Base-by-base conservation (phyloP, 2,113 vertebrate genomes). In the Eonycteris spelaea region DNA sequence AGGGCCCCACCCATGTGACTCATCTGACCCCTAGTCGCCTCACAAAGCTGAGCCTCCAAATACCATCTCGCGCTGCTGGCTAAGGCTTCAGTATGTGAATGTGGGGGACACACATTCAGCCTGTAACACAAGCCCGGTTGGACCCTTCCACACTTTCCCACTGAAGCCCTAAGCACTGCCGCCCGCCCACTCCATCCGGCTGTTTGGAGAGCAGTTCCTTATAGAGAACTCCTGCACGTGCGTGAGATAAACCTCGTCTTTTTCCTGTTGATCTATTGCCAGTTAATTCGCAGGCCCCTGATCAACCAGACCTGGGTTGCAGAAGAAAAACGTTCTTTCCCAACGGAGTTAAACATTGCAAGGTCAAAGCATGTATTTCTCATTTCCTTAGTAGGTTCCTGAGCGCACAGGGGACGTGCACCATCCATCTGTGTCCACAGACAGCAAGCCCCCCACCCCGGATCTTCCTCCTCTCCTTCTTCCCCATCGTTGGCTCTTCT, bases 161-260 rank as follows among this genome's bases (percentile, higher is more conserved):
- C 3, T 4, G n/a, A 53, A 75, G 80, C 68, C 78, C 78, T 83
- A 38, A 30, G 10, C n/a, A 28, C 15, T 15, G 15, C 51, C 51
- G 15, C 51, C 51, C 15, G 1, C 5, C 12, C n/a, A 14, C 28
- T 22, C 21, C 55, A 57, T 22, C 19, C 7, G 38, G 51, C 38
- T 65, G 43, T 78, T 67, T 8, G 22, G 57, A 67, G n/a, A 33
- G 26, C n/a, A 22, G 0, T 24, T 65, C 48, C 68, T 61, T 11
- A 22, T 0, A 61, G 28, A 78, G 45, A 4, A 10, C 4, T n/a
- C 30, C 55, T 0, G 1, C 24, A 10, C 3, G 59, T 51, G 22
- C 9, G 26, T 12, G n/a, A 74, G 73, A 79, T 45, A 55, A 77
- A 77, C 45, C 26, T 59, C 21, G 7, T 35, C 78, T 57, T 77